Base-by-base conservation (phyloP, 1,140 invertebrate genomes). In the Magallana ariakensis region DNA sequence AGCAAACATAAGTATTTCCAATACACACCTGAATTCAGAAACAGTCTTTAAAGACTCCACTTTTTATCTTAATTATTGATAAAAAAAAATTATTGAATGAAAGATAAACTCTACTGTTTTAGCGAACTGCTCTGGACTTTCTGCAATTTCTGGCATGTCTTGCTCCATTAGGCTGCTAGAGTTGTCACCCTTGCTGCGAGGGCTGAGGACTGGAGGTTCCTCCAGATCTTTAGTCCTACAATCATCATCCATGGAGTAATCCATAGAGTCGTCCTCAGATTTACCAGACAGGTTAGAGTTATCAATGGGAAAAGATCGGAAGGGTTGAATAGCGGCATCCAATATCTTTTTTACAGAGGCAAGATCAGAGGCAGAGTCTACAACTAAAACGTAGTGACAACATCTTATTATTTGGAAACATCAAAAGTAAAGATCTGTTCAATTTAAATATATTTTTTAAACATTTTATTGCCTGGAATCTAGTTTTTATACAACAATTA, bases 331-430 rank as follows among this genome's bases (percentile, higher is more conserved):
- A 16, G 93, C 91, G 16, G 92, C 90, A 86, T 92, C 90, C 11
- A 94, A 87, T 82, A 94, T 94, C 86, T 92, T 92, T 53, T 91
- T 91, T 15, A 94, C 92, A 13, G 93, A 93, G 46, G 93, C 92
- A 46, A 94, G 87, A 60, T 94, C 92, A 46, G 90, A 91, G 89
- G 92, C 97, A 55, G 88, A 85, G 80, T 92, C 90, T 57, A 84
- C 90, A 90, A 92, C 97, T 91, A 55, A 53, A 57, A 58, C 4
- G 58, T 11, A 81, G 19, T 62, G 60, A 19, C 15, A 62, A 62
- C 19, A 62, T 15, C 15, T 19, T 62, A 62, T 62, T 16, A 15
- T 16, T 62, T 15, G 19, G 60, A 19, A 62, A 62, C 19, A 1
- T 62, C 60, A 62, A 62, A 62, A 62, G 60, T 19, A 2, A 62